phyloP scores from a whole-genome alignment of 92 coral and sea anemone species.

The Scolanthus callimorphus region DNA sequence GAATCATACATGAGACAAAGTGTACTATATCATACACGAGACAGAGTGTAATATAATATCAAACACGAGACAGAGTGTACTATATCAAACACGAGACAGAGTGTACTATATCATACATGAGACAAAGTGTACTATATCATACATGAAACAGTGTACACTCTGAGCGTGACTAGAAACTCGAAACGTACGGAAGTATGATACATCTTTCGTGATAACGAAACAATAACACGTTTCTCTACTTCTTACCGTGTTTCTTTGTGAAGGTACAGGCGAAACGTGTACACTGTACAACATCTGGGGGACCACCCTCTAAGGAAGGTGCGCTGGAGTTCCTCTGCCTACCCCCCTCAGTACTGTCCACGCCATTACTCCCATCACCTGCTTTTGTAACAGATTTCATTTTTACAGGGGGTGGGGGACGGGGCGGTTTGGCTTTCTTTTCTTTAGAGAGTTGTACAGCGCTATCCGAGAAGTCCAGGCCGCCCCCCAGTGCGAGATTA shows the following conservation, averaged over 20 bases:
- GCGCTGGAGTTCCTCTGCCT: conserved; percentile 41
- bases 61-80: too few relatives aligned
- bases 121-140: too few relatives aligned
- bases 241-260: conserved; percentile 89
- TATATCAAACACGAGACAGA: too few relatives aligned
- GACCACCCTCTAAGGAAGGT: conserved; percentile 21
- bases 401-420: conserved; percentile 68
- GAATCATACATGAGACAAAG: too few relatives aligned
- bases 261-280: conserved; percentile 86
- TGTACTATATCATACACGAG: too few relatives aligned
- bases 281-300: conserved; percentile 83
- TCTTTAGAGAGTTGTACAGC: conserved; percentile 29
- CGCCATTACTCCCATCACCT: conserved; percentile 37
- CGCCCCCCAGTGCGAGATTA: conserved; percentile 38
- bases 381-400: conserved; percentile 31
- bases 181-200: too few relatives aligned
- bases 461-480: conserved; percentile 35
- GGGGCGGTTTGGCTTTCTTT: conserved; percentile 59
- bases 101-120: too few relatives aligned
- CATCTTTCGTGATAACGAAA: too few relatives aligned
- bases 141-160: too few relatives aligned
- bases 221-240: too few relatives aligned
- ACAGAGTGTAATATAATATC: too few relatives aligned
- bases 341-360: conserved; percentile 43
- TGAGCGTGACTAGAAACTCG: too few relatives aligned